Base-by-base conservation (phyloP, 2,797 vertebrate species). In the Peromyscus aztecus region DNA sequence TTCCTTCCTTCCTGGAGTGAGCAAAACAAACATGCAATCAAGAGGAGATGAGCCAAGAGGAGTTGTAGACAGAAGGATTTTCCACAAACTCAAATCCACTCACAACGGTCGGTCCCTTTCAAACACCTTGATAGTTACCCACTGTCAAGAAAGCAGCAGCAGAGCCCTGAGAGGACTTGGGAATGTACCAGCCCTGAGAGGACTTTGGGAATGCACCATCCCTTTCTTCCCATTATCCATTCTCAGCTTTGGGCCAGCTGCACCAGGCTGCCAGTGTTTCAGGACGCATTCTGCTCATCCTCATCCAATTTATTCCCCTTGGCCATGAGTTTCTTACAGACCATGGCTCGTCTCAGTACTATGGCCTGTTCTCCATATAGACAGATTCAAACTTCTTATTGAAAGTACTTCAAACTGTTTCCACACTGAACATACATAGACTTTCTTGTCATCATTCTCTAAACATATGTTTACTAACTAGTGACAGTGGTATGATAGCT, bases 151-250 rank as follows among this genome's bases (percentile, higher is more conserved):
- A 49, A 87, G 67, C 8, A 55, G 40, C 19, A 13, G n/a, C 46
- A 1, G 52, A 10, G 6, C 10, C 78, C 27, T 63, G 23, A 37
- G 29, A 81, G 37, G 23, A 40, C 29, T n/a, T n/a, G n/a, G n/a
- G n/a, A n/a, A n/a, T n/a, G n/a, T n/a, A n/a, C n/a, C n/a, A n/a
- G n/a, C n/a, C n/a, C n/a, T n/a, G n/a, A n/a, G n/a, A n/a, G n/a
- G n/a, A n/a, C n/a, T n/a, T 31, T 23, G 43, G 40, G 57, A 6
- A 5, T 21, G 2, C 0, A 1, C 4, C 23, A 3, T 14, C 91
- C 31, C 6, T 82, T 27, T 59, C 11, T 73, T 57, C 43, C 55
- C 59, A 4, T 57, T 27, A 55, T 55, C 43, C 34, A 40, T 4
- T 31, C 10, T 23, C 1, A 11, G 40, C 49, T 57, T 19, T 7